phyloP scores from a whole-genome alignment of 2,113 vertebrate species.

The Rhadina sibilatrix region DNA sequence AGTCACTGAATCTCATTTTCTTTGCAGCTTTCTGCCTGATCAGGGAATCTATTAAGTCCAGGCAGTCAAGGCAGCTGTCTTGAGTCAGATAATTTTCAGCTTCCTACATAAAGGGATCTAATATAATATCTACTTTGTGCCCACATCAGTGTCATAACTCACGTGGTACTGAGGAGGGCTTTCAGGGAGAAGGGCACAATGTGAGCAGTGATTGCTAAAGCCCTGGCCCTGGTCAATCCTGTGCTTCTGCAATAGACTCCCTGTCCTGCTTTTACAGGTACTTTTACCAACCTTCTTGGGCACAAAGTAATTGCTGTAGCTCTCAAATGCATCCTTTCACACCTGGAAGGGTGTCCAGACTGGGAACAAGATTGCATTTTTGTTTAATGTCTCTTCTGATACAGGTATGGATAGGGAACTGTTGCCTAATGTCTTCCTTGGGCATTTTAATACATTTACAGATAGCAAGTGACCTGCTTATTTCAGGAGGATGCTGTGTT shows the following conservation, averaged over 20 bases:
- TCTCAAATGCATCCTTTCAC: neutral
- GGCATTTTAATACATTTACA: neutral
- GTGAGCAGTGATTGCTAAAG: neutral
- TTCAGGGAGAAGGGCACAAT: neutral
- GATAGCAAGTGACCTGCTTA: neutral
- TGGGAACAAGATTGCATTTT: neutral
- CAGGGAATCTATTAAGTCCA: conserved; percentile 36
- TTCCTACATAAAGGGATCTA: conserved; percentile 11
- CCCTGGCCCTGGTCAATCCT: neutral
- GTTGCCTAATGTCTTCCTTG: neutral
- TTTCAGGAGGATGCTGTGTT: neutral
- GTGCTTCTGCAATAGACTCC: neutral
- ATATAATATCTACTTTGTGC: neutral
- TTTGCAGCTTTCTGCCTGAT: neutral
- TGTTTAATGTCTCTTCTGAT: neutral
- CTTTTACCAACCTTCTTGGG: neutral
- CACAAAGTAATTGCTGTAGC: neutral
- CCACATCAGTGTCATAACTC: neutral
- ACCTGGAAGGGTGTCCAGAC: neutral
- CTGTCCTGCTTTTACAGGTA: neutral
- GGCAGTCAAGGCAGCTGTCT: conserved; percentile 7
- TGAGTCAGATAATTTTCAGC: conserved; percentile 29
- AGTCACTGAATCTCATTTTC: conserved; percentile 8
- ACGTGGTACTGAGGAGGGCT: neutral
- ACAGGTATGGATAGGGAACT: fast-evolving